These are phyloP conservation scores for Gorsachius goisagi DNA, from an alignment of 2,113 vertebrate species.

Conservation along the genomic window DNA sequence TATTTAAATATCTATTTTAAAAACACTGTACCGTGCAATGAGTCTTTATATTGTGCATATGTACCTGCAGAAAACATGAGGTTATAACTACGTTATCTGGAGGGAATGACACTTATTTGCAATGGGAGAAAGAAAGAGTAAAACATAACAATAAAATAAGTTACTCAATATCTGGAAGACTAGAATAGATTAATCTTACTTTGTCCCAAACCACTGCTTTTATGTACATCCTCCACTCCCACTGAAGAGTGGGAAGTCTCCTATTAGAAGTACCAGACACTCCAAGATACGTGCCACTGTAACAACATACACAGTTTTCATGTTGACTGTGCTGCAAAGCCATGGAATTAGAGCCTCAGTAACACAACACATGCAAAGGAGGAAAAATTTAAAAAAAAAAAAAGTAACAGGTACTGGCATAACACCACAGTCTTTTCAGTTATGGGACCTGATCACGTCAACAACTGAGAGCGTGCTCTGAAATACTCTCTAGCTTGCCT, in stretches of 20 bases:
- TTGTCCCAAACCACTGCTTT: slow-evolving; percentile 48
- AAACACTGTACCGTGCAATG: slow-evolving; percentile 70
- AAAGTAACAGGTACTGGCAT: slow-evolving; percentile 20
- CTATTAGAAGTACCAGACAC: slow-evolving; percentile 60
- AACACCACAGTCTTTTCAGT: slow-evolving; percentile 35
- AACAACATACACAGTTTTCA: slow-evolving; percentile 53
- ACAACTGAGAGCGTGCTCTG: slow-evolving; percentile 8
- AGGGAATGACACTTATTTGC: slow-evolving; percentile 60
- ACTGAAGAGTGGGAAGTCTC: background rate
- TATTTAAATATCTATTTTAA: slow-evolving; percentile 49
- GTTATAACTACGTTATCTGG: slow-evolving; percentile 51
- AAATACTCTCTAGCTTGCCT: slow-evolving; percentile 38
- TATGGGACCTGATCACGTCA: slow-evolving; percentile 26
- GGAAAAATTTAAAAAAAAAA: background rate
- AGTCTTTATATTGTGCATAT: slow-evolving; percentile 69
- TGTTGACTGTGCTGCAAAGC: slow-evolving; percentile 45
- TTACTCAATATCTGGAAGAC: slow-evolving; percentile 71
- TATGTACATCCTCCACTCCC: slow-evolving; percentile 28
- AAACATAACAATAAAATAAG: slow-evolving; percentile 61
- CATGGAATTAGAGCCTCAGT: slow-evolving; percentile 43
- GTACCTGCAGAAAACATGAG: slow-evolving; percentile 67
- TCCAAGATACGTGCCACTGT: slow-evolving; percentile 46
- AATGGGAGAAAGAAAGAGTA: slow-evolving; percentile 48
- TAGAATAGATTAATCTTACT: slow-evolving; percentile 56
- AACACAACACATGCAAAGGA: slow-evolving; percentile 37